Conservation (phyloP, 2,113 vertebrate genomes). For the Brienomyrus brachyistius region DNA sequence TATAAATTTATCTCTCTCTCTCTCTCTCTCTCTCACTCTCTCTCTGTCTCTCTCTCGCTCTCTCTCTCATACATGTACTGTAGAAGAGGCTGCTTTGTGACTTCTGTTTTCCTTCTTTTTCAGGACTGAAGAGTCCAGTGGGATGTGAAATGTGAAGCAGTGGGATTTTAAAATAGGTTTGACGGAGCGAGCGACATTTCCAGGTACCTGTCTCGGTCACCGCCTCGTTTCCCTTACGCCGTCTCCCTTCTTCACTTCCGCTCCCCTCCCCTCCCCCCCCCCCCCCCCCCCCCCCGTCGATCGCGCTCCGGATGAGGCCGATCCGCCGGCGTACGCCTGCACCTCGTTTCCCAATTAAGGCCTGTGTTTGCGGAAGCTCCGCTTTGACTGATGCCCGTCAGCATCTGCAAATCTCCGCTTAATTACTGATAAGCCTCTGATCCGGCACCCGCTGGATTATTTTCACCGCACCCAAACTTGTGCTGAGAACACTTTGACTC, state of each 20-base stretch:
- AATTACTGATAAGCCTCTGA: constrained; percentile 11
- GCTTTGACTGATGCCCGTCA: not conserved
- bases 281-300: no score
- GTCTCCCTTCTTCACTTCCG: not conserved
- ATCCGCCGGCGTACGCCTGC: not conserved
- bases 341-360: not conserved
- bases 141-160: constrained; percentile 58
- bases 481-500: constrained; percentile 1
- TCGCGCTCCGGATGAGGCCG: not conserved
- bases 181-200: constrained; percentile 41
- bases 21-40: no score
- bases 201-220: constrained; percentile 38
- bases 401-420: not conserved
- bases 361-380: not conserved
- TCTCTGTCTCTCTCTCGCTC: not conserved
- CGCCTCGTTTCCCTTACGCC: not conserved
- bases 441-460: constrained; percentile 2
- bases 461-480: not conserved
- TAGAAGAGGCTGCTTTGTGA: not conserved
- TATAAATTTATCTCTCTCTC: no score
- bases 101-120: constrained; percentile 20
- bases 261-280: no score
- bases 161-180: constrained; percentile 37
- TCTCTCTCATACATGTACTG: not conserved
- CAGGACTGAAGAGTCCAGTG: constrained; percentile 45